These are phyloP conservation scores for Mamestra configurata DNA, from an alignment of 1,140 invertebrate species.

Conservation along the genomic window DNA sequence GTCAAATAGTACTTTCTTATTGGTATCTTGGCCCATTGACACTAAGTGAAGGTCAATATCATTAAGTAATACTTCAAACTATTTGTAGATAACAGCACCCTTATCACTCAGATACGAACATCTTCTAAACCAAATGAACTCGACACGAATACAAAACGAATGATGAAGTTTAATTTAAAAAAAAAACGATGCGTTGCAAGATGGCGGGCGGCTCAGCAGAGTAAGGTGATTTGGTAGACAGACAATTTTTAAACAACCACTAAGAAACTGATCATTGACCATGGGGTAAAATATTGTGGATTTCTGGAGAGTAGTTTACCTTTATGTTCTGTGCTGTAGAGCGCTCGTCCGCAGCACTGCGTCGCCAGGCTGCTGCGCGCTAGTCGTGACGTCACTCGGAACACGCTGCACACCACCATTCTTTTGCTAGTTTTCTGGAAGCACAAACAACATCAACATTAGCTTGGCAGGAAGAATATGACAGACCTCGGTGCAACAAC, in stretches of 20 bases:
- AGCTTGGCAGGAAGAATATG: not conserved
- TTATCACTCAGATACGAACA: no score
- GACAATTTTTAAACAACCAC: no score
- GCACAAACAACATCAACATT: not conserved
- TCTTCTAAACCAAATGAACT: not conserved
- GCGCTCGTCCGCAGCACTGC: slow-evolving; percentile 60
- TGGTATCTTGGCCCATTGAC: not conserved
- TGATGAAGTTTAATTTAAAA: no score
- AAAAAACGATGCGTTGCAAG: no score
- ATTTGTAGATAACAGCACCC: not conserved
- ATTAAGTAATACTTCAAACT: not conserved
- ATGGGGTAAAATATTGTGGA: no score
- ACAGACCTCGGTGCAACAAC: not conserved
- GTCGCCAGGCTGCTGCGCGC: slow-evolving; percentile 40
- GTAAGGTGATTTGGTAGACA: not conserved
- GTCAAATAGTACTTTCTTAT: not conserved
- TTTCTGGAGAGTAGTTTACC: slow-evolving; percentile 52
- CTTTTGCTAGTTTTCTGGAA: not conserved
- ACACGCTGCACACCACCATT: slow-evolving; percentile 65
- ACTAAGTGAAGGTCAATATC: slow-evolving; percentile 16
- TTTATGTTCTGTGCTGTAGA: slow-evolving; percentile 70
- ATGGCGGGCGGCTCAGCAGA: not conserved
- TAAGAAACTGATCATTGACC: no score
- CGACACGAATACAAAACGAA: no score
- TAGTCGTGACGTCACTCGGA: slow-evolving; percentile 60